Base-by-base conservation (phyloP, 1,140 invertebrate genomes). In the Drosophila sulfurigaster region DNA sequence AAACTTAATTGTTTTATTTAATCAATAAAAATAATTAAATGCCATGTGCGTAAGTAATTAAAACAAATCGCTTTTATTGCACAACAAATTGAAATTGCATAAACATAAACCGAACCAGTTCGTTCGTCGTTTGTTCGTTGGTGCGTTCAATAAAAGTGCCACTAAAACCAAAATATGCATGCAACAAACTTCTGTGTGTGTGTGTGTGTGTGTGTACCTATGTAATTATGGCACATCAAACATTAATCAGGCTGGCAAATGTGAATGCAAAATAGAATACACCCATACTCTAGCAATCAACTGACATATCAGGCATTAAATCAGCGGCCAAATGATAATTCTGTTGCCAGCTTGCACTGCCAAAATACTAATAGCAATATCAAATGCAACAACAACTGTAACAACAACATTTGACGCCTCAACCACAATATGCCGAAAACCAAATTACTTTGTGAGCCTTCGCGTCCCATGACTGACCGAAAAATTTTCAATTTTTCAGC, bases 1-100 rank as follows among this genome's bases (percentile, higher is more conserved):
- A 89, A 89, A 88, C 85, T 90, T 89, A 90, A 89, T 89, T 89
- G 85, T 89, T 89, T 89, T 89, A 89, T 89, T 89, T 89, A 89
- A 89, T 89, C 86, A 89, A 89, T 89, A 89, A 89, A 87, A 89
- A 89, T 89, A 89, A 89, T 90, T 85, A 90, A 89, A 89, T 89
- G 81, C 81, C 85, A 89, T 89, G 85, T 89, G 86, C 85, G 86
- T 89, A 86, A 81, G 78, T 89, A 89, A 89, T 89, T 85, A 89
- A 89, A 89, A 90, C 85, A 89, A 89, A 89, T 89, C 86, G 86
- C 62, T 89, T 89, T 90, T 85, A 85, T 80, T 75, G 81, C 83
- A 45, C 74, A 67, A 56, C 76, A 88, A 88, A 89, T 89, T 89
- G 85, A 83, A 89, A 88, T 83, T 88, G 83, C 83, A 88, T 88